A percentile compares a stretch with the other conserved stretches of the same genome.
Evolutionary conservation across 2,888 invertebrate species (phyloP).

Genomic region (Pyrrhia umbra): DNA sequence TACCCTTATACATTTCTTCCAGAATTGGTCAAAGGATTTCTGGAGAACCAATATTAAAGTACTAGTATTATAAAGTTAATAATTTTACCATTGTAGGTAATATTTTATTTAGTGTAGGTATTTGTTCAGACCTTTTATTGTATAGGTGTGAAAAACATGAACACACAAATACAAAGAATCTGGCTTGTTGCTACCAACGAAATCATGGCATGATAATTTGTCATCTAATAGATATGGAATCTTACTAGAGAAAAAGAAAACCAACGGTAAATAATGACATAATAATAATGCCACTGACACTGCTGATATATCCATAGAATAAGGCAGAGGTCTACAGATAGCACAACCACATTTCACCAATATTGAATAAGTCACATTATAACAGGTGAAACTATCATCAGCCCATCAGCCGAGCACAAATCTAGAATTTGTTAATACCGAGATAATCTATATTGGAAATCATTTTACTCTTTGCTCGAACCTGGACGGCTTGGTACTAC

Average conservation of each 20-base stretch:
- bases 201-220: background rate
- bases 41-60: background rate
- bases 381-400: too few relatives aligned
- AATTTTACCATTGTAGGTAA: background rate
- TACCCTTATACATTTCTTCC: conserved; percentile 8
- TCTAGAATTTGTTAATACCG: too few relatives aligned
- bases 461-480: too few relatives aligned
- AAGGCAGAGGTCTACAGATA: too few relatives aligned
- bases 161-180: background rate
- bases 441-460: too few relatives aligned
- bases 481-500: too few relatives aligned
- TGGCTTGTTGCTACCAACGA: background rate
- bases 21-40: conserved; percentile 8
- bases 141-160: background rate
- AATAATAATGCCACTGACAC: too few relatives aligned
- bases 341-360: too few relatives aligned
- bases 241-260: background rate
- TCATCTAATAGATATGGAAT: background rate
- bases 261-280: background rate
- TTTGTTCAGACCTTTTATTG: background rate
- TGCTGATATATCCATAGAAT: too few relatives aligned
- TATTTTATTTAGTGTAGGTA: background rate
- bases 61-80: background rate
- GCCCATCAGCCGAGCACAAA: too few relatives aligned
- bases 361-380: too few relatives aligned